A percentile compares a stretch with the other conserved stretches of the same genome.
Evolutionary conservation across 2,888 invertebrate species (phyloP).

Genomic region (Disparrhopalites patrizii): DNA sequence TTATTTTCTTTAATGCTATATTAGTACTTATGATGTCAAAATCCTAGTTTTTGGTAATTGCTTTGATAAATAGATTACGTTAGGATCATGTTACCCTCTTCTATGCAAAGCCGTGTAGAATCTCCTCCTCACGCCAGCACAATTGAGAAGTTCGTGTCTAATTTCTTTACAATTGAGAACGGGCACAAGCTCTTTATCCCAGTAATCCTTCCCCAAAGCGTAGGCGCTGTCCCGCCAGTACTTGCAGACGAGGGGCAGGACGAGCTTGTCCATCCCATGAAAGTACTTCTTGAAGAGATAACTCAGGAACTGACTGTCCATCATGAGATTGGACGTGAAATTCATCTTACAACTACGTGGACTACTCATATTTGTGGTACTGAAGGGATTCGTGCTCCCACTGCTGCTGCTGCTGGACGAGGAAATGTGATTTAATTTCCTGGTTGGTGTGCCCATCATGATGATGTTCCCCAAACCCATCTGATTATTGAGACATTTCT

Average conservation of each 20-base stretch:
- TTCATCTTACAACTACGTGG: constrained; percentile 2
- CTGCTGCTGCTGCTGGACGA: neutral
- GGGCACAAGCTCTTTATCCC: constrained; percentile 74
- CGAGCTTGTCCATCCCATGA: constrained; percentile 69
- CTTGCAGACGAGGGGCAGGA: constrained; percentile 66
- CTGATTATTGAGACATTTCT: constrained; percentile 19
- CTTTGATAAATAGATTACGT: too few species aligned
- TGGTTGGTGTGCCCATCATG: constrained; percentile 23
- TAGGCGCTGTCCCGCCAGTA: constrained; percentile 83
- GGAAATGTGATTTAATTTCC: constrained; percentile 12
- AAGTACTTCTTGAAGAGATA: constrained; percentile 76
- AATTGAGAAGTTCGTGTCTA: constrained; percentile 53
- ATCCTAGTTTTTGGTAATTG: too few species aligned
- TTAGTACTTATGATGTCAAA: too few species aligned
- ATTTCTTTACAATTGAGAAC: constrained; percentile 81
- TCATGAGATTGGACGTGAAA: constrained; percentile 46
- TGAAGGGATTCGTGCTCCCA: too few species aligned
- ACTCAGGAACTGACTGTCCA: constrained; percentile 78
- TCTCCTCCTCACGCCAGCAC: constrained; percentile 58
- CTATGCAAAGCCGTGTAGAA: constrained; percentile 62
- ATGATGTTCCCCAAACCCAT: constrained; percentile 21
- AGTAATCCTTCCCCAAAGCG: constrained; percentile 60
- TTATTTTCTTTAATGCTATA: too few species aligned
- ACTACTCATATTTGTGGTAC: constrained; percentile 8
- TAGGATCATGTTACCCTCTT: constrained; percentile 40